These are phyloP conservation scores for Blastobasis lacticolella DNA, from an alignment of 2,888 invertebrate genomes.

Conservation along the genomic window DNA sequence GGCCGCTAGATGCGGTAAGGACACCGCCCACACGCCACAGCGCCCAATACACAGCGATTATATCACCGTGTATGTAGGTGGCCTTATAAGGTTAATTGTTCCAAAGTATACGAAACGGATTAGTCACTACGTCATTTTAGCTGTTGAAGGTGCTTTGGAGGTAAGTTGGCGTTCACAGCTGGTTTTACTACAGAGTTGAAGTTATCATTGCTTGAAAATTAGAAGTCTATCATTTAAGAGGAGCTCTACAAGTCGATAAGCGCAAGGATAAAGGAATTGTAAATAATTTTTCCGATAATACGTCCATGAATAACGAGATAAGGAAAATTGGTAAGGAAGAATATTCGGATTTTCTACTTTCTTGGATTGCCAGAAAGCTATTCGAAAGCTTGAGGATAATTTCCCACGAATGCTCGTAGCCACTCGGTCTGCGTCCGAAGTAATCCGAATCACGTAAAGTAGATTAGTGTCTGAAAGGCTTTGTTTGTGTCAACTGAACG, in stretches of 20 bases:
- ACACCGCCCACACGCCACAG: constrained; percentile 55
- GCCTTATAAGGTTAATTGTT: constrained; percentile 71
- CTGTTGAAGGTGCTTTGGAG: not conserved
- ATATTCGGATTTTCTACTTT: too few relatives aligned
- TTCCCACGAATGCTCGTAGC: constrained; percentile 48
- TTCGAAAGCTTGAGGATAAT: constrained; percentile 23
- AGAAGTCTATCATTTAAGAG: too few relatives aligned
- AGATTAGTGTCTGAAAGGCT: constrained; percentile 69
- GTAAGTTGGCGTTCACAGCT: too few relatives aligned
- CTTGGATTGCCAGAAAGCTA: too few relatives aligned
- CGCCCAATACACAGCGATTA: constrained; percentile 52
- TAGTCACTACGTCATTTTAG: not conserved
- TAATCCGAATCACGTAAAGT: constrained; percentile 61
- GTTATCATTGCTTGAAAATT: too few relatives aligned
- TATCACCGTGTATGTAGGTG: constrained; percentile 69
- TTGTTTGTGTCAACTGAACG: constrained; percentile 64
- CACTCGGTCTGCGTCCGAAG: constrained; percentile 29
- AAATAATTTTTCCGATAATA: too few relatives aligned
- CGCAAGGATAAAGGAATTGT: too few relatives aligned
- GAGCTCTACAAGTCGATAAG: too few relatives aligned
- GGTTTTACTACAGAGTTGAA: too few relatives aligned
- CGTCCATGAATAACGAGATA: too few relatives aligned
- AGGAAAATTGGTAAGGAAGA: too few relatives aligned
- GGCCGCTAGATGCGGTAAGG: constrained; percentile 44
- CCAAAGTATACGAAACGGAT: constrained; percentile 17